Conservation (phyloP, 2,888 invertebrate species). For the Caradrina kadenii region DNA sequence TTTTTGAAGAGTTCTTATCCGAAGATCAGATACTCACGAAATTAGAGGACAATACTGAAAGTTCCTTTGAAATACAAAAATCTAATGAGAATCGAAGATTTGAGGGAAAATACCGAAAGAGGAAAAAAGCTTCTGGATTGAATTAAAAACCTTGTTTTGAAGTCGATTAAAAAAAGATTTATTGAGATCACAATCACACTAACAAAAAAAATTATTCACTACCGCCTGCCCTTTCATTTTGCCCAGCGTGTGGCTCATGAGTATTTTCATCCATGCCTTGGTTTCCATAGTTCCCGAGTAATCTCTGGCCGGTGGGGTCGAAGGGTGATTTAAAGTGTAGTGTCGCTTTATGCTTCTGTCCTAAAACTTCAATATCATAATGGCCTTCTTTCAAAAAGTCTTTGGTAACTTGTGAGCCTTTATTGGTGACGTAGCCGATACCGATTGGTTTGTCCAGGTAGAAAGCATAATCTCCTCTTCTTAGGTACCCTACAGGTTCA, state of each 20-base stretch:
- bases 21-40: no score
- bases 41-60: no score
- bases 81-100: no score
- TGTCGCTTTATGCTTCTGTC: conserved; percentile 93
- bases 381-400: conserved; percentile 93
- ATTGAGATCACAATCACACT: conserved; percentile 70
- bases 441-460: conserved; percentile 90
- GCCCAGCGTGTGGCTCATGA: conserved; percentile 85
- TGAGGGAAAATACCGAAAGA: not conserved
- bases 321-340: conserved; percentile 94
- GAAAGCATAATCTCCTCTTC: conserved; percentile 95
- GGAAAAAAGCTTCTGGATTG: not conserved
- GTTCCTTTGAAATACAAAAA: no score
- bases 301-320: conserved; percentile 94
- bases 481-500: conserved; percentile 94
- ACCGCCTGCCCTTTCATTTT: conserved; percentile 87
- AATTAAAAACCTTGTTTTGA: not conserved
- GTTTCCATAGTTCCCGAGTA: conserved; percentile 92
- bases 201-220: conserved; percentile 79
- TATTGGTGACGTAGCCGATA: conserved; percentile 90
- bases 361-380: conserved; percentile 96
- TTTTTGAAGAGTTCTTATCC: no score
- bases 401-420: conserved; percentile 91
- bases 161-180: conserved; percentile 47
- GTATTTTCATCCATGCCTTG: conserved; percentile 82